phyloP scores from a whole-genome alignment of 2,888 invertebrate genomes.

The Perizoma flavofasciatum region DNA sequence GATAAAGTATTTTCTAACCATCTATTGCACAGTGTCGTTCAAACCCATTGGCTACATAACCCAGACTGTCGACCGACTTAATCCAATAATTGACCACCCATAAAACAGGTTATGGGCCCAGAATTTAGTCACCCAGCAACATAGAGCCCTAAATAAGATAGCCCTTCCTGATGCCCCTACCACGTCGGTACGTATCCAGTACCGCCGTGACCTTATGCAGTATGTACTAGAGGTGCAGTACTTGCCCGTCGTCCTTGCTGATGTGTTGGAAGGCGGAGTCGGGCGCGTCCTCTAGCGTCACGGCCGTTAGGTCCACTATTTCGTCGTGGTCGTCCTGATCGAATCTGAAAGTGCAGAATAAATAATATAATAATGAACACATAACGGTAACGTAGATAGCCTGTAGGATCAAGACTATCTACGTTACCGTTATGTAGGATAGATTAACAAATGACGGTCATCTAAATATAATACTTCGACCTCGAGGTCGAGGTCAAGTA shows the following conservation, averaged over 20 bases:
- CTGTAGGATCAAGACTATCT: too few species aligned
- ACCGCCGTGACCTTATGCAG: conserved; percentile 45
- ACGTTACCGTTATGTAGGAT: too few species aligned
- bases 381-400: too few species aligned
- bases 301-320: conserved; percentile 93
- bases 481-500: too few species aligned
- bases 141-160: conserved; percentile 14
- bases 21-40: too few species aligned
- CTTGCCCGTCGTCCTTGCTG: conserved; percentile 77
- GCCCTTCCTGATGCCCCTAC: conserved; percentile 1
- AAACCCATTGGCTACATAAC: too few species aligned
- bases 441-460: too few species aligned
- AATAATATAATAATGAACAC: too few species aligned
- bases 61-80: too few species aligned
- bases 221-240: conserved; percentile 78
- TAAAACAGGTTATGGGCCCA: conserved; percentile 3
- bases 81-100: too few species aligned
- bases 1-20: too few species aligned
- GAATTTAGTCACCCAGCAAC: conserved; percentile 5
- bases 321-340: conserved; percentile 92
- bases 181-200: conserved; percentile 46
- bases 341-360: conserved; percentile 53
- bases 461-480: too few species aligned
- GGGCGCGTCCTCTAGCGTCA: conserved; percentile 83
- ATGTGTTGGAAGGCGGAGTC: conserved; percentile 55